Base-by-base conservation (phyloP, 2,113 vertebrate species). In the Sebastes schlegelii region DNA sequence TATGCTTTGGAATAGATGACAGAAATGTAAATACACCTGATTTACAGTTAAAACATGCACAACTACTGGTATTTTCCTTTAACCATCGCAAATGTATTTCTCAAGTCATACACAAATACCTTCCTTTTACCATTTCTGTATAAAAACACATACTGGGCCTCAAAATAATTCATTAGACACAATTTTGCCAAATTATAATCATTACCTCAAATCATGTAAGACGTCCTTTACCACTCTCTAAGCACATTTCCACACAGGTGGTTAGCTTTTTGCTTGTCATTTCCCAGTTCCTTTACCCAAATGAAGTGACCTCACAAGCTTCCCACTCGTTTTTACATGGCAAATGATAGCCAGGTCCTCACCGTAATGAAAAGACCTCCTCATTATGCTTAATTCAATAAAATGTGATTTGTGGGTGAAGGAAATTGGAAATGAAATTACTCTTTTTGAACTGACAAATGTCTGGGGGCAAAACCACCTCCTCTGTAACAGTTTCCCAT, bases 361-460 rank as follows among this genome's bases (percentile, higher is more conserved):
- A 1, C 19, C n/a, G n/a, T 46, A 78, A 65, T 77, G 72, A 63
- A 61, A 66, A 51, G 52, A 79, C 46, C 62, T 65, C 77, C 82
- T 89, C 67, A 80, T 91, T 86, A 82, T 82, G 79, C 54, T 70
- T 62, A 87, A 91, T 84, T 93, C 46, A 91, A 91, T 93, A 87
- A 86, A 79, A 87, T 72, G 72, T 73, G 77, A 85, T 89, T 85
- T 87, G 90, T 85, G 85, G 84, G 67, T 74, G 51, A 55, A 83
- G 86, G 85, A 89, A 87, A 90, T 88, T 88, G 71, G 82, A 85
- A 84, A 80, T 93, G 88, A 86, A 90, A 89, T 87, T 34, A 84
- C 51, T 83, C 45, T 75, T 78, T 79, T 85, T 91, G 74, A 84
- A 66, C 10, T 60, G 73, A 62, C 48, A 89, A 80, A 84, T 79